A percentile compares a stretch with the other conserved stretches of the same genome.
phyloP scores from a whole-genome alignment of 1,140 invertebrate species.

The Drosophila sucinea region DNA sequence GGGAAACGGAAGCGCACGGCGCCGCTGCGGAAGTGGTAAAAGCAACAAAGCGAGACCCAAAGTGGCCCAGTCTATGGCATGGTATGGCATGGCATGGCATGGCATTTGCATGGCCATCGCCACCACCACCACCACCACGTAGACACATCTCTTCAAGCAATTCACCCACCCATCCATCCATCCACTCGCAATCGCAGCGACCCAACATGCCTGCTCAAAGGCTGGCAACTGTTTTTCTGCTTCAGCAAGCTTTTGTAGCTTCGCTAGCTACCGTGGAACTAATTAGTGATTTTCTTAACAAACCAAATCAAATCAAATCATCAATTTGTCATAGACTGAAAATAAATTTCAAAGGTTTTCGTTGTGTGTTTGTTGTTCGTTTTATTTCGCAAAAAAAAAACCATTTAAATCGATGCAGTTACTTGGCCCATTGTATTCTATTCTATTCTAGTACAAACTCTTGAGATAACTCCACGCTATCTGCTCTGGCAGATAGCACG shows the following conservation, averaged over 20 bases:
- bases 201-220: neutral
- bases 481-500: conserved; percentile 30
- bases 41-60: conserved; percentile 40
- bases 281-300: conserved; percentile 19
- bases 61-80: conserved; percentile 39
- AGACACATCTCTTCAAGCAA: neutral
- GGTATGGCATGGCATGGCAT: conserved; percentile 26
- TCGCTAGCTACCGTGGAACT: conserved; percentile 26
- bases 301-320: neutral
- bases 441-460: neutral
- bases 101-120: conserved; percentile 62
- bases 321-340: neutral
- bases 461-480: conserved; percentile 8
- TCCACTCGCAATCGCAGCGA: neutral
- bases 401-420: neutral
- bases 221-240: conserved; percentile 50
- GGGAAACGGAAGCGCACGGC: conserved; percentile 70
- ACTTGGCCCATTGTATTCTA: conserved; percentile 1
- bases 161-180: neutral
- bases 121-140: conserved; percentile 36
- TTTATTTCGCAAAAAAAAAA: neutral
- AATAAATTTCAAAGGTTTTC: neutral
- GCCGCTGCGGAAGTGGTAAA: conserved; percentile 69
- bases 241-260: conserved; percentile 12
- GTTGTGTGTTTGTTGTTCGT: too few relatives aligned